Conservation (phyloP, 92 coral and sea anemone genomes). For the Porites evermanni region DNA sequence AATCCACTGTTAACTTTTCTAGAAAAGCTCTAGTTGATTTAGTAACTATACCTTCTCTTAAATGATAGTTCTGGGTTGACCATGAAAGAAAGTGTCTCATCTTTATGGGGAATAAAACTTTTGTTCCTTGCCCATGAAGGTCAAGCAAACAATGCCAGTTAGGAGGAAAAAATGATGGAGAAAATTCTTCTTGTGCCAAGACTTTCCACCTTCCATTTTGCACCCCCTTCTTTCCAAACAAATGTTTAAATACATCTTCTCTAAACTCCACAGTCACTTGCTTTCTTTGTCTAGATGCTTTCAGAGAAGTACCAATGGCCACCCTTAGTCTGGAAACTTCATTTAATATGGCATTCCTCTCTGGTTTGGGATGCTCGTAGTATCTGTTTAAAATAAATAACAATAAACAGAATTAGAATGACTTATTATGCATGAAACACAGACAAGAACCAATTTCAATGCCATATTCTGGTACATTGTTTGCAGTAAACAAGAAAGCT, state of each 20-base stretch:
- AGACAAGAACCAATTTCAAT: too few relatives aligned
- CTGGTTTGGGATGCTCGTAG: conserved; percentile 59
- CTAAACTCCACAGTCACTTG: conserved; percentile 54
- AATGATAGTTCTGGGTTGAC: conserved; percentile 36
- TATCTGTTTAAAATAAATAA: conserved; percentile 22
- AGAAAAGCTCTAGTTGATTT: conserved; percentile 54
- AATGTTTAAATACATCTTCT: conserved; percentile 36
- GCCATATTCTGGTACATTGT: too few relatives aligned
- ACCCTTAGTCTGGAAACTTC: conserved; percentile 50
- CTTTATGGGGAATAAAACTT: conserved; percentile 44
- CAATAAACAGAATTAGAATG: too few relatives aligned
- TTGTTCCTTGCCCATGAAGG: conserved; percentile 55
- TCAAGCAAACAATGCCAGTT: conserved; percentile 50
- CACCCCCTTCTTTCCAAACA: conserved; percentile 34
- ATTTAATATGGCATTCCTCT: conserved; percentile 10
- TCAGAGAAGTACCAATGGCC: conserved; percentile 36
- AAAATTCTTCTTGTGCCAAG: conserved; percentile 19
- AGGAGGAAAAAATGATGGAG: conserved; percentile 14
- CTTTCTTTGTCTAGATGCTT: conserved; percentile 30
- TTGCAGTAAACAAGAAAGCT: conserved; percentile 9
- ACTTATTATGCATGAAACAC: too few relatives aligned
- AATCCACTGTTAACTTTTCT: conserved; percentile 43
- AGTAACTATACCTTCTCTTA: conserved; percentile 8
- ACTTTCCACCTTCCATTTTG: conserved; percentile 33
- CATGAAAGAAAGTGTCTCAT: conserved; percentile 51